A percentile compares a stretch with the other conserved stretches of the same genome.
phyloP scores from a whole-genome alignment of 2,888 invertebrate genomes.

The Drosophila kambysellisi region DNA sequence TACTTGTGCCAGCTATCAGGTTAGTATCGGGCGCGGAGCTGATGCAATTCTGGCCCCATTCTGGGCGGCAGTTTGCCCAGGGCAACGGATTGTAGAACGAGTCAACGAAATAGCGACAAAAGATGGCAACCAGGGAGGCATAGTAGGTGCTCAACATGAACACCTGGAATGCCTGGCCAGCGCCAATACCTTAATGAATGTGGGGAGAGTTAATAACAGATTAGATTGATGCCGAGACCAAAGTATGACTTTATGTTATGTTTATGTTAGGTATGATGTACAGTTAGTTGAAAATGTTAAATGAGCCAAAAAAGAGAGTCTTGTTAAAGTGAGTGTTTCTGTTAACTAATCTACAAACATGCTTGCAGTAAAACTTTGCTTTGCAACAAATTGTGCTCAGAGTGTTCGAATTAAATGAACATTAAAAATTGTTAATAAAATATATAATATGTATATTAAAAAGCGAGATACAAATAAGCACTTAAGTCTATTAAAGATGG shows the following conservation, averaged over 20 bases:
- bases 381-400: neutral
- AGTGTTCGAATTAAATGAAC: neutral
- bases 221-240: constrained; percentile 21
- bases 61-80: constrained; percentile 87
- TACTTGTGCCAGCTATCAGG: constrained; percentile 23
- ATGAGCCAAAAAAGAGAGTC: neutral
- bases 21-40: constrained; percentile 68
- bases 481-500: neutral
- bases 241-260: neutral
- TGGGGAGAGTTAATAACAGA: constrained; percentile 31
- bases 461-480: neutral
- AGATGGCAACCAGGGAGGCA: constrained; percentile 87
- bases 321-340: neutral
- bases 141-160: constrained; percentile 88
- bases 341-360: neutral
- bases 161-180: constrained; percentile 86
- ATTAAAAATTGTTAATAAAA: neutral
- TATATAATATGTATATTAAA: neutral
- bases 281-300: constrained; percentile 2
- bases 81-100: constrained; percentile 88
- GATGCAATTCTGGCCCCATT: constrained; percentile 86
- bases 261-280: neutral
- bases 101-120: constrained; percentile 87
- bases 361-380: neutral
- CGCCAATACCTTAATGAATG: constrained; percentile 86